Percentiles rank a stretch among this genome's conserved stretches.
phyloP scores from a whole-genome alignment of 1,140 invertebrate genomes.

The Tetramorium simillimum region DNA sequence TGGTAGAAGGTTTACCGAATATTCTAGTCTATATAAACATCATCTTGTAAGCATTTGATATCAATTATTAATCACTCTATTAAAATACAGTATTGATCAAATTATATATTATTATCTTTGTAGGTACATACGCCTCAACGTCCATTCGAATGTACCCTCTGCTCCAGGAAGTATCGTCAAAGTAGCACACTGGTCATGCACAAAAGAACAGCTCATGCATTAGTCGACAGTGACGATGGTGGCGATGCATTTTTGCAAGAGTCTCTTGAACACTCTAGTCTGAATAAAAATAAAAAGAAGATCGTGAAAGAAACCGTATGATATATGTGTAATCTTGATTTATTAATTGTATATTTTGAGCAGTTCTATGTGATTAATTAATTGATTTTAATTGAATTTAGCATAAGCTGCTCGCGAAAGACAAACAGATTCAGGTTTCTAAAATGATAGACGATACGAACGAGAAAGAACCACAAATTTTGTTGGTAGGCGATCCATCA shows the following conservation, averaged over 20 bases:
- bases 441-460: slow-evolving; percentile 69
- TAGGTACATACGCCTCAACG: slow-evolving; percentile 88
- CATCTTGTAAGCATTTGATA: slow-evolving; percentile 85
- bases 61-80: background rate
- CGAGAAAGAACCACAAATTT: slow-evolving; percentile 80
- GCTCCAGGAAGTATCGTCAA: slow-evolving; percentile 88
- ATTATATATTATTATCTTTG: background rate
- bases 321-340: background rate
- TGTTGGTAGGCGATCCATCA: slow-evolving; percentile 78
- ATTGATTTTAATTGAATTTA: slow-evolving; percentile 29
- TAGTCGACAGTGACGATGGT: slow-evolving; percentile 75
- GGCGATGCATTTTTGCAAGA: slow-evolving; percentile 75
- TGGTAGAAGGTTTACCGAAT: slow-evolving; percentile 90
- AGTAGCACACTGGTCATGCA: slow-evolving; percentile 88
- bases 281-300: slow-evolving; percentile 61
- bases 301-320: slow-evolving; percentile 60
- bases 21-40: slow-evolving; percentile 91
- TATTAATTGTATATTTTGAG: background rate
- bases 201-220: slow-evolving; percentile 83
- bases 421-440: slow-evolving; percentile 73
- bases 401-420: slow-evolving; percentile 63
- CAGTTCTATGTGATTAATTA: background rate
- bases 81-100: background rate
- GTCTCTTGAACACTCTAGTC: slow-evolving; percentile 65
- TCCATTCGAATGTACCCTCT: slow-evolving; percentile 87